Evolutionary conservation across 2,113 vertebrate species (phyloP).

Genomic region (Xenopus borealis): DNA sequence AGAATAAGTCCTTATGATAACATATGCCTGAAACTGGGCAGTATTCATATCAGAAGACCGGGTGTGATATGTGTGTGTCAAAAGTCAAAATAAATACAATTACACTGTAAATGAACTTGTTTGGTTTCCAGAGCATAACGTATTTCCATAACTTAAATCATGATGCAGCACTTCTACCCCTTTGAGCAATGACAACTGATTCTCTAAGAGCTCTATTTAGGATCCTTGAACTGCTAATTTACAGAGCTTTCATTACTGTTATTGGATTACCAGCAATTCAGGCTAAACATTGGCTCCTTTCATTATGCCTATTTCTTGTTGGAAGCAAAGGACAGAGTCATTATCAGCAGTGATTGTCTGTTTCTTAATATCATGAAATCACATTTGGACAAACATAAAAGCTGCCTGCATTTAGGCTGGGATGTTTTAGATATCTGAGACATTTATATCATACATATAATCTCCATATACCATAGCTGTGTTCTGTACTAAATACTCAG

Average conservation of each 20-base stretch:
- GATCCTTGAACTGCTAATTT: slow-evolving; percentile 45
- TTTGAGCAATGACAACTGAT: slow-evolving; percentile 1
- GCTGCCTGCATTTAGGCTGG: slow-evolving; percentile 10
- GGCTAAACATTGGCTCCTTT: slow-evolving; percentile 3
- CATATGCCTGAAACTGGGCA: too few species aligned
- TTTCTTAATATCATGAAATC: slow-evolving; percentile 29
- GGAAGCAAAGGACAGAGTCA: not conserved
- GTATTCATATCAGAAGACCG: too few species aligned
- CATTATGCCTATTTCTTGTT: slow-evolving; percentile 21
- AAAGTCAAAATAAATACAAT: too few species aligned
- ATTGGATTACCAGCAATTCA: slow-evolving; percentile 49
- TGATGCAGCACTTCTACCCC: too few species aligned
- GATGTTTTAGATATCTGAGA: slow-evolving; percentile 28
- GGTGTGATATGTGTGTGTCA: too few species aligned
- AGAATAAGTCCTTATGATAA: too few species aligned
- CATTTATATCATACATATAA: too few species aligned
- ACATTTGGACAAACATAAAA: slow-evolving; percentile 26
- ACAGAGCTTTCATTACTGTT: slow-evolving; percentile 50
- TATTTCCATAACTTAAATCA: not conserved
- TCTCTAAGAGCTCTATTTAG: slow-evolving; percentile 41
- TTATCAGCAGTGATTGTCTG: slow-evolving; percentile 34
- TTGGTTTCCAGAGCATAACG: too few species aligned
- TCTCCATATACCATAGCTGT: too few species aligned
- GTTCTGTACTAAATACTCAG: too few species aligned
- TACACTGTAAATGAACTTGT: too few species aligned